These are phyloP conservation scores for Megathymus violae DNA, from an alignment of 1,140 invertebrate genomes.

Conservation along the genomic window DNA sequence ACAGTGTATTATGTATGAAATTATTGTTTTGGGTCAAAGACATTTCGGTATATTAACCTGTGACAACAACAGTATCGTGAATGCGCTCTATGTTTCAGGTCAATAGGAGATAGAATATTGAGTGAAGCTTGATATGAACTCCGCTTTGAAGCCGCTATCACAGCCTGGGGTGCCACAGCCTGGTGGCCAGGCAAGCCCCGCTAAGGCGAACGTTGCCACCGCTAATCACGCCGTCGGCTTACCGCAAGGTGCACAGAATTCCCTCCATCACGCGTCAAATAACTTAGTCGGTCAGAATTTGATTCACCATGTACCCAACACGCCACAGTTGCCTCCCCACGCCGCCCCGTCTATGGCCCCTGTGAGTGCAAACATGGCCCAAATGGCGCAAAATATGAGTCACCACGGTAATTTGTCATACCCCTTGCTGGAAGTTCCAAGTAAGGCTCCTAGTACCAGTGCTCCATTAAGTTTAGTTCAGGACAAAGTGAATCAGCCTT, in stretches of 20 bases:
- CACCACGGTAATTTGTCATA: constrained; percentile 78
- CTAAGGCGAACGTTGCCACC: constrained; percentile 69
- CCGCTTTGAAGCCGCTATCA: constrained; percentile 83
- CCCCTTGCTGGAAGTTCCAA: constrained; percentile 56
- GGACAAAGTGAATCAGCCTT: constrained; percentile 68
- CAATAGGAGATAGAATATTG: constrained; percentile 50
- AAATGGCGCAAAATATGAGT: constrained; percentile 80
- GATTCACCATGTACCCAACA: constrained; percentile 58
- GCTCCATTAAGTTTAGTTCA: constrained; percentile 73
- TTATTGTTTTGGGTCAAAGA: constrained; percentile 83
- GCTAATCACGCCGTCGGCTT: constrained; percentile 67
- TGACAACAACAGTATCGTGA: constrained; percentile 62
- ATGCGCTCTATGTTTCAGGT: constrained; percentile 69
- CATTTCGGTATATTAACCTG: constrained; percentile 69
- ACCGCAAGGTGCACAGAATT: constrained; percentile 72
- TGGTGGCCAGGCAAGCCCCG: constrained; percentile 71
- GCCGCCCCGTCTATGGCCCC: constrained; percentile 74
- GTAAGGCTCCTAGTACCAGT: constrained; percentile 60
- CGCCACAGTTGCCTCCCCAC: constrained; percentile 58
- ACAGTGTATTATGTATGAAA: constrained; percentile 70
- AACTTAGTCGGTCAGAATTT: constrained; percentile 73
- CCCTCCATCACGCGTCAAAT: constrained; percentile 61
- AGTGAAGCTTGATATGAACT: constrained; percentile 80
- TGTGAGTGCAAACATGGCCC: constrained; percentile 75
- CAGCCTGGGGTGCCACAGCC: constrained; percentile 78